Base-by-base conservation (phyloP, 2,113 vertebrate genomes). In the Urocitellus parryii region DNA sequence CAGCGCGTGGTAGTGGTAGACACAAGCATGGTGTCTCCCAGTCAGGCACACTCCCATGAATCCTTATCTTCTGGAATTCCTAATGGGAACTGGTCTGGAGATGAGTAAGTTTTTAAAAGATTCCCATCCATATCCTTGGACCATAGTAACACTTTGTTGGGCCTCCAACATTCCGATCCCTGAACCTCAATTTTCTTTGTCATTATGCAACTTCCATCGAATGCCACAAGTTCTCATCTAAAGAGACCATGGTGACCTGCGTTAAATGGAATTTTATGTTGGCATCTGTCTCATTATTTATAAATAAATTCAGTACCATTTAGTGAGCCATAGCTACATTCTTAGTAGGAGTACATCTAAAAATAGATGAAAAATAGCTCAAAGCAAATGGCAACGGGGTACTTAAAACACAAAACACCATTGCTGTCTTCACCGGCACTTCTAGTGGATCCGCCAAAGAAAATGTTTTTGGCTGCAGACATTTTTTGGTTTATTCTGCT, bases 161-260 rank as follows among this genome's bases (percentile, higher is more conserved):
- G n/a, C 18, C 39, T 73, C 67, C 42, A 34, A 39, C 86, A 79
- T 39, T 67, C 91, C 4, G 0, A 90, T 91, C 56, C 73, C 70
- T 73, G 29, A 88, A 79, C 81, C 65, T 84, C 84, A 87, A 96
- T 96, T 96, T 96, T 96, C 65, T 56, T 58, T 48, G 37, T 85
- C 77, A 73, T 81, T 81, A 72, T 94, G 61, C 10, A 91, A 32
- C 84, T 94, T 81, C 76, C 68, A 90, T 10, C 20, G 7, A 34
- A 24, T 45, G 70, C 37, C 76, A 3, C 20, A 91, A 81, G 42
- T 56, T 82, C 61, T 94, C 73, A 92, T 72, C 39, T 88, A 68
- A 76, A 42, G 79, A 93, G 42, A 25, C 74, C 13, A n/a, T 5
- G 32, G 86, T 61, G 83, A 88, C 80, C 37, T 56, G 39, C 32